Percentiles rank a stretch among this genome's conserved stretches.
Evolutionary conservation across 1,140 invertebrate species (phyloP).

Genomic region (Macrostomum lignano): DNA sequence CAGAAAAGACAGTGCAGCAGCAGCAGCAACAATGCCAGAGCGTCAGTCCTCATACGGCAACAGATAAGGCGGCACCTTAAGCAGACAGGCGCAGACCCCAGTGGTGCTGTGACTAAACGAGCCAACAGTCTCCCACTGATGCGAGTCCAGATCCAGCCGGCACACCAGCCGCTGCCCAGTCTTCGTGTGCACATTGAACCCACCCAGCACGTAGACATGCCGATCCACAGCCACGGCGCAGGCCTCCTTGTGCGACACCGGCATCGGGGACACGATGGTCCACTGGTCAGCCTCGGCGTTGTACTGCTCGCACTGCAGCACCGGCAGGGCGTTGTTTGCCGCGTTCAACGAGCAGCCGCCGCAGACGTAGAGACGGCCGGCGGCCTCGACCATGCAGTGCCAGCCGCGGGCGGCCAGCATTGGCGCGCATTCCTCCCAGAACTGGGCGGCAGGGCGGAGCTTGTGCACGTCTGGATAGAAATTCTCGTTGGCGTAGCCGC

Average conservation of each 20-base stretch:
- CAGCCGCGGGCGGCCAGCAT: conserved; percentile 26
- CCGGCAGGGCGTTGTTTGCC: conserved; percentile 41
- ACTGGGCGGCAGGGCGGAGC: conserved; percentile 14
- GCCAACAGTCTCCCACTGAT: conserved; percentile 27
- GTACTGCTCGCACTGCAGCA: conserved; percentile 41
- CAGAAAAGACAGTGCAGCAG: too few species aligned
- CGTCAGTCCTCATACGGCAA: too few species aligned
- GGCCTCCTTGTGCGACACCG: conserved; percentile 29
- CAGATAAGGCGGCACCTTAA: too few species aligned
- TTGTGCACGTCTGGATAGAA: conserved; percentile 25
- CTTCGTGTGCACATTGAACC: conserved; percentile 27
- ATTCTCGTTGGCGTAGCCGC: conserved; percentile 25
- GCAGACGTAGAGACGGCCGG: conserved; percentile 43
- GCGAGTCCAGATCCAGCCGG: conserved; percentile 19
- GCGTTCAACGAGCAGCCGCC: conserved; percentile 34
- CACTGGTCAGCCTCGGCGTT: conserved; percentile 36
- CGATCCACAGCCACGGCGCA: conserved; percentile 24
- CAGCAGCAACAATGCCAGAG: too few species aligned
- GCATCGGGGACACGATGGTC: conserved; percentile 36
- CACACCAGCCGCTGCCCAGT: conserved; percentile 27
- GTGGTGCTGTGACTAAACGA: conserved; percentile 11
- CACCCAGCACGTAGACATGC: conserved; percentile 24
- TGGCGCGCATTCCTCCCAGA: conserved; percentile 23
- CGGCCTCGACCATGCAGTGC: conserved; percentile 28
- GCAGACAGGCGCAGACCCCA: too few species aligned